A percentile compares a stretch with the other conserved stretches of the same genome.
These are phyloP conservation scores for Pemphigus obesinymphae DNA, from an alignment of 1,140 invertebrate genomes.

Conservation along the genomic window DNA sequence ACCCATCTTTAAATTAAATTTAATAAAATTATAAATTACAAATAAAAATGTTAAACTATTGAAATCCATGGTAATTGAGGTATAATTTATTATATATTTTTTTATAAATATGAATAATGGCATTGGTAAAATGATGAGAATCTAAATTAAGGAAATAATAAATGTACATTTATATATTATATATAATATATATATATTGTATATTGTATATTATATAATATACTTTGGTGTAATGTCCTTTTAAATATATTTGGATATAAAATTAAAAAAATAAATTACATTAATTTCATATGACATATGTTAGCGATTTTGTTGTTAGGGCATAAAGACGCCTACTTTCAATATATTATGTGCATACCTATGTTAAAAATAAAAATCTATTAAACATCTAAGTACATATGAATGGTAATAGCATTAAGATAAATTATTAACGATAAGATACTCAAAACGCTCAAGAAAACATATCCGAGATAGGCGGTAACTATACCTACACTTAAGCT, in stretches of 20 bases:
- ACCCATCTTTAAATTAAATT: too few relatives aligned
- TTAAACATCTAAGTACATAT: neutral
- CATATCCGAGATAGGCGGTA: neutral
- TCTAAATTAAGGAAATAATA: neutral
- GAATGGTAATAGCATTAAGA: neutral
- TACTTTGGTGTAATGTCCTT: too few relatives aligned
- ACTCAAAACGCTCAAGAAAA: neutral
- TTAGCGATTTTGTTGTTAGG: neutral
- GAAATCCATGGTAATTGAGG: too few relatives aligned
- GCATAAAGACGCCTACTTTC: neutral
- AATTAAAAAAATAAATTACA: slow-evolving; percentile 12
- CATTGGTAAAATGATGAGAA: neutral
- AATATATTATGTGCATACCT: neutral
- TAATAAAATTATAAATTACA: too few relatives aligned
- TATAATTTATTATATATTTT: too few relatives aligned
- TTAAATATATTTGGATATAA: neutral
- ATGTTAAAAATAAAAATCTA: neutral
- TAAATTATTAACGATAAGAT: neutral
- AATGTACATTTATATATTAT: too few relatives aligned
- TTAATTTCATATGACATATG: neutral
- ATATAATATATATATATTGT: too few relatives aligned
- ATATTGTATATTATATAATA: too few relatives aligned
- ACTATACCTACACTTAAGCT: slow-evolving; percentile 7
- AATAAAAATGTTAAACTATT: too few relatives aligned
- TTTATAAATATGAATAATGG: too few relatives aligned